Conservation (phyloP, 2,888 invertebrate genomes). For the Calliscelio sp. region DNA sequence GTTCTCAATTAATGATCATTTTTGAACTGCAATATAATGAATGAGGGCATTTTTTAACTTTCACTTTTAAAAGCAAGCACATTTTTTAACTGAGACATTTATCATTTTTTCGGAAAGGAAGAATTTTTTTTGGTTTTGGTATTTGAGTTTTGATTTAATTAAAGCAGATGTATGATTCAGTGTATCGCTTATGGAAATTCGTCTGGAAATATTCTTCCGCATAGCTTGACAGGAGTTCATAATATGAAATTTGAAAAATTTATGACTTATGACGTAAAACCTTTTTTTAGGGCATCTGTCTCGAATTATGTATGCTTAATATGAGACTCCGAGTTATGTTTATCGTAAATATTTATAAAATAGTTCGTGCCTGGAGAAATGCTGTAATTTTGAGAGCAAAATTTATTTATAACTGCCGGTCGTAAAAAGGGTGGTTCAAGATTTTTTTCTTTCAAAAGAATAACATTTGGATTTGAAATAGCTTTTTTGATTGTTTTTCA, state of each 20-base stretch:
- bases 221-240: conserved; percentile 3
- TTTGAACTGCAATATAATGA: too few species aligned
- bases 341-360: conserved; percentile 47
- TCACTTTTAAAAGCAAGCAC: too few species aligned
- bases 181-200: conserved; percentile 37
- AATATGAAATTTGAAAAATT: conserved; percentile 39
- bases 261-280: conserved; percentile 46
- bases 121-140: too few species aligned
- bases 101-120: too few species aligned
- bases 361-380: conserved; percentile 13
- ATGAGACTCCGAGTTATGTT: not conserved
- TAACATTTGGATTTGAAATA: too few species aligned
- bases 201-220: conserved; percentile 21
- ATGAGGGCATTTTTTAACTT: too few species aligned
- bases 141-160: not conserved
- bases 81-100: too few species aligned
- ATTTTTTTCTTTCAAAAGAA: too few species aligned
- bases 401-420: conserved; percentile 2
- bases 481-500: too few species aligned
- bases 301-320: conserved; percentile 10
- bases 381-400: conserved; percentile 34
- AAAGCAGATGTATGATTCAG: not conserved
- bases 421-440: conserved; percentile 12
- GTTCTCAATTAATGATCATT: too few species aligned
- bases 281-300: conserved; percentile 6